Evolutionary conservation across 2,113 vertebrate species (phyloP), one percentile per base, ranked within the genome.

Genomic region (Zosterops pallidus): DNA sequence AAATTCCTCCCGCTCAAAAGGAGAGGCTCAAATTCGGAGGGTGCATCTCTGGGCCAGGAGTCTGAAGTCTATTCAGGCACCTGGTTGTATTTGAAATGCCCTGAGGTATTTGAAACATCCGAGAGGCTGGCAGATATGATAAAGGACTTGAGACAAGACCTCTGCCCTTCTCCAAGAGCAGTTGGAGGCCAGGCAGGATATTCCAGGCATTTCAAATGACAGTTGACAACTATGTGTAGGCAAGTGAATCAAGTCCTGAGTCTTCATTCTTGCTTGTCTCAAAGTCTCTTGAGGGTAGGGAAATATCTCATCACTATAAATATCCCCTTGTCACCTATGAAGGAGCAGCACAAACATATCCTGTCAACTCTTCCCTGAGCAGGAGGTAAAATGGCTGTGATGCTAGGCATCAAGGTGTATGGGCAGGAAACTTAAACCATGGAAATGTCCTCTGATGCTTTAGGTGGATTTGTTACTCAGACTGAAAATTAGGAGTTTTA

Each of bases 111-210:
- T 1, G 2, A 93, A 94, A 63, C 94, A 88, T 95, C 50, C 0
- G 1, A 88, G 79, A 92, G 63, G 63, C 17, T 93, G 71, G 83
- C 60, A 92, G 83, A 86, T 74, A 89, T 89, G 88, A 94, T 59
- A 89, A 92, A 95, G 60, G 59, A 55, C 76, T 83, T 81, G 33
- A 89, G 76, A 68, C 63, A 83, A 94, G 92, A 95, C 83, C 94
- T 93, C 92, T 94, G 92, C 90, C 90, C 88, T 88, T 74, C 86
- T 90, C 50, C 67, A 83, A 80, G 55, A 95, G 85, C 92, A 94
- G 85, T 83, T 96, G 96, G 85, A 94, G 63, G 88, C 96, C 86
- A 94, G 94, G 92, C 92, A 94, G 90, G 90, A 77, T 92, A 90
- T 88, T 82, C 86, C 13, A 62, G 50, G 79, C 63, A 74, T 92